Percentiles rank a stretch among this genome's conserved stretches.
phyloP scores from a whole-genome alignment of 2,113 vertebrate species.

The Electrona antarctica region DNA sequence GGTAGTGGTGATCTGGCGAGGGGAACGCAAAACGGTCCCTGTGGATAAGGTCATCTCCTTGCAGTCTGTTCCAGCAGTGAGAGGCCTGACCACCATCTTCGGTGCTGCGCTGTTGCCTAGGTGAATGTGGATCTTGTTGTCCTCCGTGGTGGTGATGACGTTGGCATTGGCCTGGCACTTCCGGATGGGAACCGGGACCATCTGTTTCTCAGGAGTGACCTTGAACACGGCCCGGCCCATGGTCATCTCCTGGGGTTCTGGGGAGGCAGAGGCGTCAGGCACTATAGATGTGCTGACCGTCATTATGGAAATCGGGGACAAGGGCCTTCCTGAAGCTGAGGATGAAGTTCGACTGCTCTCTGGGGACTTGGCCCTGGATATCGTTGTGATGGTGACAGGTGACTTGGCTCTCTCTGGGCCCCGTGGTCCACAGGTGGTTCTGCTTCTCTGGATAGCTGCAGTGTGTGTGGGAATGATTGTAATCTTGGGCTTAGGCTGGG shows the following conservation, averaged over 20 bases:
- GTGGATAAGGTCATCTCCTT: slow-evolving; percentile 85
- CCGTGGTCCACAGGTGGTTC: slow-evolving; percentile 70
- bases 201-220: slow-evolving; percentile 95
- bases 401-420: slow-evolving; percentile 89
- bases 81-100: slow-evolving; percentile 86
- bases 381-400: slow-evolving; percentile 92
- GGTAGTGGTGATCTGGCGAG: slow-evolving; percentile 83
- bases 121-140: slow-evolving; percentile 98
- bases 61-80: slow-evolving; percentile 79
- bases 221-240: slow-evolving; percentile 93
- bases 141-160: slow-evolving; percentile 91
- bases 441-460: slow-evolving; percentile 79
- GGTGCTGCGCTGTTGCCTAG: slow-evolving; percentile 80
- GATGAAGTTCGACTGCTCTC: slow-evolving; percentile 79
- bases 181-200: slow-evolving; percentile 83
- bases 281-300: slow-evolving; percentile 86
- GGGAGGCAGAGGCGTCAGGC: slow-evolving; percentile 79
- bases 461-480: slow-evolving; percentile 92
- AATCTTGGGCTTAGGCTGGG: slow-evolving; percentile 91
- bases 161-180: slow-evolving; percentile 88
- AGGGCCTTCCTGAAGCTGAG: slow-evolving; percentile 74
- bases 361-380: slow-evolving; percentile 89
- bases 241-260: slow-evolving; percentile 88
- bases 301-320: slow-evolving; percentile 90
- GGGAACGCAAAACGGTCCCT: slow-evolving; percentile 90